phyloP scores from a whole-genome alignment of 2,113 vertebrate species.

The Heterocephalus glaber region DNA sequence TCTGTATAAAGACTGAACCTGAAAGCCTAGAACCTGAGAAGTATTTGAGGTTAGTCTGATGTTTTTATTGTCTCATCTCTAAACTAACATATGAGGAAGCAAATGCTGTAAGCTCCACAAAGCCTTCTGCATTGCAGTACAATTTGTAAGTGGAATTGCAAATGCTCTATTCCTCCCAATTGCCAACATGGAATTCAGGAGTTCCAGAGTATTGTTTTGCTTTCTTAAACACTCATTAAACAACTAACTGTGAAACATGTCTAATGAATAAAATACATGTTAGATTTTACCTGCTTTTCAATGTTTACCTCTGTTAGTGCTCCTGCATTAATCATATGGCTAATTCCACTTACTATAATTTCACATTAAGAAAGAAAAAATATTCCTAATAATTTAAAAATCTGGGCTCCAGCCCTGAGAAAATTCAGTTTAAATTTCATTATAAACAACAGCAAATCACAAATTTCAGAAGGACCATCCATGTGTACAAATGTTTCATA shows the following conservation, averaged over 20 bases:
- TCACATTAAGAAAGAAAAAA: not conserved
- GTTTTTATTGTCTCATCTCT: not conserved
- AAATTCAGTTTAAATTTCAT: not conserved
- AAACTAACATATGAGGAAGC: not conserved
- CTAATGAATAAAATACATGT: not conserved
- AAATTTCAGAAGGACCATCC: not conserved
- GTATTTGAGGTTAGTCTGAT: not conserved
- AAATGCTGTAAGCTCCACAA: not conserved
- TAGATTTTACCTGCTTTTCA: conserved; percentile 9
- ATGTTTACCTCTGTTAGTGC: not conserved
- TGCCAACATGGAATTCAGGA: not conserved
- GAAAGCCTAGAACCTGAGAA: not conserved
- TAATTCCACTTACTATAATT: not conserved
- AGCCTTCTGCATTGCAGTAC: not conserved
- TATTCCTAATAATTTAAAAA: conserved; percentile 42
- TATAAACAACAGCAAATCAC: not conserved
- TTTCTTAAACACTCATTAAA: not conserved
- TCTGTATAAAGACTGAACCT: not conserved
- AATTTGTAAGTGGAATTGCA: not conserved
- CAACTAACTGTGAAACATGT: not conserved
- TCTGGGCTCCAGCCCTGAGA: not conserved
- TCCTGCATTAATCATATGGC: not conserved
- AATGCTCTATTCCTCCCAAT: not conserved
- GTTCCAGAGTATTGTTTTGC: not conserved
- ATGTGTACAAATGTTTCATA: not conserved